Conservation (phyloP, 2,113 vertebrate genomes). For the Oryzias woworae region DNA sequence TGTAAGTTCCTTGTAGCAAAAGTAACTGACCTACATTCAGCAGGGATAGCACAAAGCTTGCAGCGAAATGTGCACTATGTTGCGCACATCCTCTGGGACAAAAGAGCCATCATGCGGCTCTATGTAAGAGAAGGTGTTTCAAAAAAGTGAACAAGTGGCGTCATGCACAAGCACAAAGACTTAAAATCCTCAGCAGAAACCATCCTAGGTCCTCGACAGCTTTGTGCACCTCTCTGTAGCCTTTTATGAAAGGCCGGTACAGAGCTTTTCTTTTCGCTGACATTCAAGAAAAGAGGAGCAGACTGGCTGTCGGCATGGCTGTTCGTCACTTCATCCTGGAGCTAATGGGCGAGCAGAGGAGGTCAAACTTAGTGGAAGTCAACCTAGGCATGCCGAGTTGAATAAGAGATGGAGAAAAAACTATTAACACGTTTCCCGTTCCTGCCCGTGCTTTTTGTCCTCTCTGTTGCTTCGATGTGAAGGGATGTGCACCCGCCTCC, state of each 20-base stretch:
- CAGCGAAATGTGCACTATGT: conserved; percentile 40
- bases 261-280: conserved; percentile 24
- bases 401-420: conserved; percentile 42
- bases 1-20: neutral
- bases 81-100: conserved; percentile 51
- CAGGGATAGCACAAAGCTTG: conserved; percentile 19
- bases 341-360: conserved; percentile 44
- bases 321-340: conserved; percentile 19
- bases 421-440: conserved; percentile 37
- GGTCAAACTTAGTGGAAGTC: conserved; percentile 46
- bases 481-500: conserved; percentile 49
- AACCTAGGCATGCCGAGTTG: conserved; percentile 15
- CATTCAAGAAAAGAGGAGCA: conserved; percentile 23
- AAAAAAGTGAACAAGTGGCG: conserved; percentile 27
- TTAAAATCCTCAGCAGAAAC: conserved; percentile 28
- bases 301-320: conserved; percentile 23
- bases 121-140: conserved; percentile 31
- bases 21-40: conserved; percentile 23
- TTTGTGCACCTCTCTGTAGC: conserved; percentile 5
- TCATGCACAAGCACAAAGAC: conserved; percentile 31
- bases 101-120: conserved; percentile 36
- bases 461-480: conserved; percentile 40
- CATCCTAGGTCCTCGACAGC: conserved; percentile 2
- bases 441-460: conserved; percentile 23
- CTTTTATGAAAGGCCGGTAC: conserved; percentile 5